Evolutionary conservation across 1,140 invertebrate species (phyloP), one percentile per base, ranked within the genome.

Genomic region (Eupristina koningsbergeri): DNA sequence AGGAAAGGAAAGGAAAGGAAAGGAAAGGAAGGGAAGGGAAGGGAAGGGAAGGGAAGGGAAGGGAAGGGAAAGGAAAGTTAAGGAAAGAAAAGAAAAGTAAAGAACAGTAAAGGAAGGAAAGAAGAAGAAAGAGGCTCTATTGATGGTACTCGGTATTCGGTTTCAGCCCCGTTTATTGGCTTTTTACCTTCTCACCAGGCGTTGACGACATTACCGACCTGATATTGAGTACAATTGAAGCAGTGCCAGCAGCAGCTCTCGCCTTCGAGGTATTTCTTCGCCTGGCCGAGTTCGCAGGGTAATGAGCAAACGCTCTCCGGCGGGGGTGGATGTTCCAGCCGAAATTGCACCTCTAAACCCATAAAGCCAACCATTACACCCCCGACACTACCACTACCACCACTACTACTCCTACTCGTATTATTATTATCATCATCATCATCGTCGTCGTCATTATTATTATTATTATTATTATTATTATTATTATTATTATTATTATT

Each of bases 191-290:
- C 81, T 3, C 73, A 15, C 39, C 53, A 39, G 22, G 36, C 34
- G 34, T 5, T 64, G 75, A 79, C 50, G 80, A 82, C 74, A 79
- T 82, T 77, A 90, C 89, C 91, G 91, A 97, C 96, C 95, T 98
- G 96, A 93, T 98, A 98, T 89, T 96, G 95, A 67, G 96, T 95
- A 91, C 98, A 99, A 92, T 98, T 97, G 93, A 97, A 96, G 92
- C 98, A 99, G 87, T 97, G 97, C 98, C 98, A 99, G 91, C 98
- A 99, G 91, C 98, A 99, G 86, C 95, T 96, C 89, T 98, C 97
- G 0, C 97, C 97, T 88, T 97, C 97, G 39, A 98, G 95, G 91
- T 97, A 97, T 90, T 97, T 96, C 93, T 97, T 98, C 78, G 97
- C 97, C 90, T 98, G 97, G 3, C 97, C 97, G 47, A 94, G 91